Conservation (phyloP, 2,888 invertebrate genomes). For the Caenorhabditis drosophilae region DNA sequence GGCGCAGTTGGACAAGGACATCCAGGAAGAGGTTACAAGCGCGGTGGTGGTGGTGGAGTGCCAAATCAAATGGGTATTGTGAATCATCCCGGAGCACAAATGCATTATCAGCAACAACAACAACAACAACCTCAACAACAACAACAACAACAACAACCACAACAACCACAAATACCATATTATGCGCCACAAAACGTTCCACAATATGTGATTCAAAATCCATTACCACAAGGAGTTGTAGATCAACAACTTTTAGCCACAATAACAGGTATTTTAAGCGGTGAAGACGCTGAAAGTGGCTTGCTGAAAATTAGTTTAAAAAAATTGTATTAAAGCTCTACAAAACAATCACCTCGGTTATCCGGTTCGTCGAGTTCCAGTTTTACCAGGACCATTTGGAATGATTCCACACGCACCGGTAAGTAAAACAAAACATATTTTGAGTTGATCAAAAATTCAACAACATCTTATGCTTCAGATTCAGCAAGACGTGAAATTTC, state of each 20-base stretch:
- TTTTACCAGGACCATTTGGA: conserved; percentile 28
- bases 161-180: conserved; percentile 1
- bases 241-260: conserved; percentile 13
- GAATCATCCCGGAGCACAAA: background rate
- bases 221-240: conserved; percentile 8
- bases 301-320: too few species aligned
- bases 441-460: too few species aligned
- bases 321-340: conserved; percentile 2
- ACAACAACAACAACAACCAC: too few species aligned
- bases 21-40: background rate
- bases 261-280: conserved; percentile 11
- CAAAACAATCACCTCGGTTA: conserved; percentile 15
- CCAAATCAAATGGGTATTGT: background rate
- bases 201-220: conserved; percentile 5
- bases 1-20: too few species aligned
- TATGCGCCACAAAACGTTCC: conserved; percentile 5
- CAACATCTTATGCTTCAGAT: conserved; percentile 3
- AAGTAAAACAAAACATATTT: too few species aligned
- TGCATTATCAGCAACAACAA: conserved; percentile 1
- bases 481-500: conserved; percentile 43
- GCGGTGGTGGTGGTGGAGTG: background rate
- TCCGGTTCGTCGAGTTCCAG: background rate
- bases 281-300: too few species aligned
- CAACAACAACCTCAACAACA: too few species aligned
- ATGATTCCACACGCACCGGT: too few species aligned